Evolutionary conservation across 2,797 vertebrate genomes (phyloP), one percentile per base, ranked within the genome.

Genomic region (Spea hammondii): DNA sequence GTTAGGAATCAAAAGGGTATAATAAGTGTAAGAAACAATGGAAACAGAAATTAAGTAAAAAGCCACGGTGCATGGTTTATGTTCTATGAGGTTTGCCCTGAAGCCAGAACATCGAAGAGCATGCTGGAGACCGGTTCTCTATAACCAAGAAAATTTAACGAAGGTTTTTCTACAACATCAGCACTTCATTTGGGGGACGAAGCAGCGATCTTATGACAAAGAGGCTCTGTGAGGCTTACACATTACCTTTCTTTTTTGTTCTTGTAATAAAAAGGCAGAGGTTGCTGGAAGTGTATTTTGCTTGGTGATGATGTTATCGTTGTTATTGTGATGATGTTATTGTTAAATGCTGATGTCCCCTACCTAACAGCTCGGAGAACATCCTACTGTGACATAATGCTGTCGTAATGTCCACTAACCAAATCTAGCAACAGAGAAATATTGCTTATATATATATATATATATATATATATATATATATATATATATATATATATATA

Each of bases 401-500:
- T 6, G 4, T 2, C 59, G 14, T 62, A 12, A 62, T 0, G 14
- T 6, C 14, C 12, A 6, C 14, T 2, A 62, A 62, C 14, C 8
- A 49, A 12, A 49, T 68, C 44, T 49, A 9, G 8, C 10, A 59
- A 59, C 11, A 5, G 9, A 59, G 11, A 62, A 44, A 62, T 62
- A 62, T 5, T 12, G 10, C 8, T 67, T n/a, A 3, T 62, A 14
- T 64, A 64, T 64, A n/a, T 64, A 64, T 64, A n/a, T 64, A 64
- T 64, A n/a, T 64, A 64, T 64, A 13, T 64, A 64, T 68, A 7
- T 68, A 17, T 17, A 17, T 17, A 17, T 17, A 17, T 64, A 64
- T 64, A n/a, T 64, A 64, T 64, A n/a, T 64, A 64, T 64, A n/a
- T 64, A 64, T 64, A 13, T 64, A 64, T 68, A 7, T 68, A 17